phyloP scores from a whole-genome alignment of 1,140 invertebrate species.

The Polypedilum pembai region DNA sequence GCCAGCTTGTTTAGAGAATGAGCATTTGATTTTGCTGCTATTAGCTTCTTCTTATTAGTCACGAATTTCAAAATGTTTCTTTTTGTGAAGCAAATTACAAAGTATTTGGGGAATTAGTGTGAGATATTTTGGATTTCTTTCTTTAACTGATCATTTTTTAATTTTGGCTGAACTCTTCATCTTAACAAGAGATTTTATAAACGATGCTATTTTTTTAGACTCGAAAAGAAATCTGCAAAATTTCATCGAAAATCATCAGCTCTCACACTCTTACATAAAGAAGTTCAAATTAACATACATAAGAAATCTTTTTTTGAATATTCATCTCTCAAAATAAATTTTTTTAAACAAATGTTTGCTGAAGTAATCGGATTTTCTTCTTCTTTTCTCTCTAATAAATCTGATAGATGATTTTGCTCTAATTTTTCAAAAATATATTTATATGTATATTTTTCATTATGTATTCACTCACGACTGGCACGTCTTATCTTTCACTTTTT shows the following conservation, averaged over 20 bases:
- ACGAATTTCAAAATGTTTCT: background rate
- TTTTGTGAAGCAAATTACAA: background rate
- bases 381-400: background rate
- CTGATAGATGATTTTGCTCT: constrained; percentile 9
- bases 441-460: background rate
- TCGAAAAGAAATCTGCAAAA: constrained; percentile 4
- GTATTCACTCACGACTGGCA: background rate
- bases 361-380: constrained; percentile 6
- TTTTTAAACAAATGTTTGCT: constrained; percentile 14
- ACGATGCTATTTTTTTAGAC: background rate
- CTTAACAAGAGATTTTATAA: too few relatives aligned
- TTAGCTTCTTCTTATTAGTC: background rate
- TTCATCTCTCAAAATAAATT: background rate
- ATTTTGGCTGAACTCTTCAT: too few relatives aligned
- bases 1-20: background rate
- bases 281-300: background rate
- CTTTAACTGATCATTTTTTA: too few relatives aligned
- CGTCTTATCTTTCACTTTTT: too few relatives aligned
- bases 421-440: background rate
- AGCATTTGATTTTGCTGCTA: background rate
- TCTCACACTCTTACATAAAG: constrained; percentile 2
- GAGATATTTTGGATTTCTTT: too few relatives aligned
- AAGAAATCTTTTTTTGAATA: background rate
- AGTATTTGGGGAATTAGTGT: background rate
- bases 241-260: constrained; percentile 8